These are phyloP conservation scores for Talpa occidentalis DNA, from an alignment of 2,113 vertebrate genomes.

Conservation along the genomic window DNA sequence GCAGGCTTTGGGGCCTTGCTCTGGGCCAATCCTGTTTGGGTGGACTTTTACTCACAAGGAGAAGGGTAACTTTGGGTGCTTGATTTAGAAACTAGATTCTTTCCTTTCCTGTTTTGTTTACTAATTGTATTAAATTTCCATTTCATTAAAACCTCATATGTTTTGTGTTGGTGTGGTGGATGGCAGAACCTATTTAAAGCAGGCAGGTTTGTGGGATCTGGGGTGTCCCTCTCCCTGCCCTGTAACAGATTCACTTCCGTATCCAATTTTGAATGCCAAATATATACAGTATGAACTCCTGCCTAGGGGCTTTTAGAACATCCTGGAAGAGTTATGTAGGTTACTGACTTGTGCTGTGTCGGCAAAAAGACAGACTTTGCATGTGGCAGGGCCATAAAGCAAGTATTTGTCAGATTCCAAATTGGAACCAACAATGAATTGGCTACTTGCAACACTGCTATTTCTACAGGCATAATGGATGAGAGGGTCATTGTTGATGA, in stretches of 20 bases:
- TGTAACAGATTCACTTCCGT: background rate
- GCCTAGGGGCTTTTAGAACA: constrained; percentile 44
- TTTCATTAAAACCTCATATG: too few relatives aligned
- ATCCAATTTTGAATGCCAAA: constrained; percentile 43
- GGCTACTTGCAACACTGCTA: constrained; percentile 62
- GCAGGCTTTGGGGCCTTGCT: too few relatives aligned
- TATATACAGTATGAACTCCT: constrained; percentile 32
- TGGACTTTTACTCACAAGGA: too few relatives aligned
- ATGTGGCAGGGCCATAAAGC: constrained; percentile 72
- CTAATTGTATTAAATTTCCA: too few relatives aligned
- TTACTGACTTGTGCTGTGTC: constrained; percentile 54
- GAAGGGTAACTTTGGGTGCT: too few relatives aligned
- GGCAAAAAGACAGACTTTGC: constrained; percentile 65
- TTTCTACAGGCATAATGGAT: constrained; percentile 38
- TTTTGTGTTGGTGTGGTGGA: too few relatives aligned
- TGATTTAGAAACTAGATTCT: too few relatives aligned
- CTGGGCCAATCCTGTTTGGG: too few relatives aligned
- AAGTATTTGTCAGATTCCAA: constrained; percentile 78
- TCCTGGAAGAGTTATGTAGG: constrained; percentile 65
- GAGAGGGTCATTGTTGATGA: constrained; percentile 41
- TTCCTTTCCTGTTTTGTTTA: too few relatives aligned
- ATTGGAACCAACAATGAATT: constrained; percentile 69
- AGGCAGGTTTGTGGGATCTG: too few relatives aligned
- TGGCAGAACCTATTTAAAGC: too few relatives aligned
- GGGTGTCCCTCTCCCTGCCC: too few relatives aligned